Evolutionary conservation across 2,888 invertebrate genomes (phyloP).

Genomic region (Chirona hameri): DNA sequence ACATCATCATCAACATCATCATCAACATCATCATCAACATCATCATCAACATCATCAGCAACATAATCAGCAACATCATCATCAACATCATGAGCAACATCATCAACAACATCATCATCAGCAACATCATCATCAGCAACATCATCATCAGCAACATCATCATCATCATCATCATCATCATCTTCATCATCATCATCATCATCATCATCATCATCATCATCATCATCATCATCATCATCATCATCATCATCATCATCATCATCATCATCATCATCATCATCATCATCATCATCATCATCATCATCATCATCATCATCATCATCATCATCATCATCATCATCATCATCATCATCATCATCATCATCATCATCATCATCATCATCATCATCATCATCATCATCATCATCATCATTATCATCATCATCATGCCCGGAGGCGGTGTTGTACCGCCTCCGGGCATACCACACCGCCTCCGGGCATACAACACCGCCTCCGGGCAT

Average conservation of each 20-base stretch:
- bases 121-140: too few relatives aligned
- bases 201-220: not conserved
- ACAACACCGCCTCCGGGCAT: too few relatives aligned
- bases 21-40: slow-evolving; percentile 8
- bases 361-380: slow-evolving; percentile 22
- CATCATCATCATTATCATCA: slow-evolving; percentile 22
- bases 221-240: slow-evolving; percentile 22
- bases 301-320: slow-evolving; percentile 22
- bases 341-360: slow-evolving; percentile 22
- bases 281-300: slow-evolving; percentile 22
- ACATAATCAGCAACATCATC: too few relatives aligned
- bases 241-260: slow-evolving; percentile 22
- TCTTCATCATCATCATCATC: not conserved
- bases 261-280: slow-evolving; percentile 22
- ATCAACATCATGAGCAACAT: too few relatives aligned
- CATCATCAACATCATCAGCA: too few relatives aligned
- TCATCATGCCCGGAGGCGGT: too few relatives aligned
- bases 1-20: slow-evolving; percentile 3
- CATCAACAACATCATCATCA: too few relatives aligned
- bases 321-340: slow-evolving; percentile 22
- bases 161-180: too few relatives aligned
- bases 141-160: too few relatives aligned
- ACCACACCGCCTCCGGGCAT: too few relatives aligned
- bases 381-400: slow-evolving; percentile 22
- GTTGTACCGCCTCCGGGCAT: too few relatives aligned